Evolutionary conservation across 2,888 invertebrate species (phyloP).

Genomic region (Epinotia ramella): DNA sequence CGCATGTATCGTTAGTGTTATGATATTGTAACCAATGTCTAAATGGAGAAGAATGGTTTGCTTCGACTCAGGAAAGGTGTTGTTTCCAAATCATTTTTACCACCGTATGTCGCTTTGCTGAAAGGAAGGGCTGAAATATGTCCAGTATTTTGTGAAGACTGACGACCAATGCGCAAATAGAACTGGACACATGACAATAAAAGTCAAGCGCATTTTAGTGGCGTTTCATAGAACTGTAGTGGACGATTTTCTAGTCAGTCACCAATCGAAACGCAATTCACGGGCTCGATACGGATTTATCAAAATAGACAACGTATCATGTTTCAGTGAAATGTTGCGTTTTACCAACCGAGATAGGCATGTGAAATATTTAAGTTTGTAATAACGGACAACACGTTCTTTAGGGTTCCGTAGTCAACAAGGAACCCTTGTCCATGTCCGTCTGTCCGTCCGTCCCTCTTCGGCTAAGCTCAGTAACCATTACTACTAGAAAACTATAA

Average conservation of each 20-base stretch:
- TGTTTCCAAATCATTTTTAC: no score
- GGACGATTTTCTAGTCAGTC: background rate
- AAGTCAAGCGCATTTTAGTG: conserved; percentile 13
- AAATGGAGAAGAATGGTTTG: no score
- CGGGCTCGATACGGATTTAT: background rate
- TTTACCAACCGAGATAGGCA: background rate
- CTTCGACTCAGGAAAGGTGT: no score
- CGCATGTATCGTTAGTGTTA: background rate
- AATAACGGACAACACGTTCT: no score
- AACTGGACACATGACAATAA: conserved; percentile 9
- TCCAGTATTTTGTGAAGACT: background rate
- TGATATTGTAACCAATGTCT: background rate
- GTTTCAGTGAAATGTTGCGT: background rate
- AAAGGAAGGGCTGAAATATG: background rate
- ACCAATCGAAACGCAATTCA: background rate
- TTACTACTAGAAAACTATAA: no score
- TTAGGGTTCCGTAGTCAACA: no score
- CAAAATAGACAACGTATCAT: background rate
- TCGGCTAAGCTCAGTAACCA: no score
- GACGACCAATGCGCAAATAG: background rate
- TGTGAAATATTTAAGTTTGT: background rate
- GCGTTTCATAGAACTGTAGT: conserved; percentile 1
- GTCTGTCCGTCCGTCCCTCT: no score
- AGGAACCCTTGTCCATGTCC: no score
- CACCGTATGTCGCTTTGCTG: no score